Conservation (phyloP, 2,888 invertebrate genomes). For the Ephialtes manifestator region DNA sequence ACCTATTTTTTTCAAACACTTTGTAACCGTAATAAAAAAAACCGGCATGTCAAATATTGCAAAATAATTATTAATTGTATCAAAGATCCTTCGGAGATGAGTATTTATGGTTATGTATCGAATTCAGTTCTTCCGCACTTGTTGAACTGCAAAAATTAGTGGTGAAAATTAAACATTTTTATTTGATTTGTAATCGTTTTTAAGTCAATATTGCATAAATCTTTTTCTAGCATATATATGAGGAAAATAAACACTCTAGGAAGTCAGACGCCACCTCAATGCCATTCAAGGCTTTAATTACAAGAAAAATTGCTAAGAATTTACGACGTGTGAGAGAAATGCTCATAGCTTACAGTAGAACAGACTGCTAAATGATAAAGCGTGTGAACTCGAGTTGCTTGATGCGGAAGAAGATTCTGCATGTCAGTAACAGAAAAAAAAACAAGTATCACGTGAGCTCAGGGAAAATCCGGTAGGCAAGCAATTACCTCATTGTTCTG, state of each 20-base stretch:
- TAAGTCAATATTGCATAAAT: not conserved
- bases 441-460: not conserved
- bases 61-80: too few species aligned
- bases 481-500: slow-evolving; percentile 5
- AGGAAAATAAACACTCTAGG: not conserved
- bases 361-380: not conserved
- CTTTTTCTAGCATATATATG: not conserved
- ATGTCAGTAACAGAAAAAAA: not conserved
- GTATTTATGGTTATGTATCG: too few species aligned
- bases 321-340: slow-evolving; percentile 18
- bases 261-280: not conserved
- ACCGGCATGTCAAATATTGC: too few species aligned
- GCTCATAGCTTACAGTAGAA: not conserved
- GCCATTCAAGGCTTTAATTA: slow-evolving; percentile 1
- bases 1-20: too few species aligned
- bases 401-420: not conserved
- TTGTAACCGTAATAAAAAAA: too few species aligned
- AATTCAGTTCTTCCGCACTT: too few species aligned
- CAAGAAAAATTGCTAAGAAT: not conserved
- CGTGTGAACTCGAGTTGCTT: not conserved
- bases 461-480: slow-evolving; percentile 16
- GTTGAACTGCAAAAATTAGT: too few species aligned
- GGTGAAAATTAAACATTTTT: too few species aligned
- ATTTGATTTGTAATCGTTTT: too few species aligned
- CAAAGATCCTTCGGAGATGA: too few species aligned